Conservation (phyloP, 92 coral and sea anemone genomes). For the Actinernus sp. region DNA sequence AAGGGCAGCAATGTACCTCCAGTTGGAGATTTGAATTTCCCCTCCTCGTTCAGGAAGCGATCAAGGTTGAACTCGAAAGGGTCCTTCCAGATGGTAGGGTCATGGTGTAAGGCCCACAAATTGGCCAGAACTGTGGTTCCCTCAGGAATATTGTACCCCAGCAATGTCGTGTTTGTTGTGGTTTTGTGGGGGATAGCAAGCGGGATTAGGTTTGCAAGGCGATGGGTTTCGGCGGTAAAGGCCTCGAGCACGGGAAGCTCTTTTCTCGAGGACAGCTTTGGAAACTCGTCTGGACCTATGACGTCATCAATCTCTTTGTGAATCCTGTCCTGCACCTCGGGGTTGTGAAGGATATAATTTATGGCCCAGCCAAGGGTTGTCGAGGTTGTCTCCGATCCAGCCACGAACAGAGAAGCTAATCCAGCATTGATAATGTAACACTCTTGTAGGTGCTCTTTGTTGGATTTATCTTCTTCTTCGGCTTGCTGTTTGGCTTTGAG, state of each 20-base stretch:
- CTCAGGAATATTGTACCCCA: constrained; percentile 69
- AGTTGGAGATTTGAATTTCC: constrained; percentile 42
- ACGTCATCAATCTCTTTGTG: constrained; percentile 69
- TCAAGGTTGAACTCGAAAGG: constrained; percentile 65
- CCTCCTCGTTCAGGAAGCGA: constrained; percentile 60
- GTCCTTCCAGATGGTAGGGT: constrained; percentile 68
- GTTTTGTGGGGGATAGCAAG: constrained; percentile 69
- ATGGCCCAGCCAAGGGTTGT: constrained; percentile 79
- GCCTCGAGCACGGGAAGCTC: constrained; percentile 69
- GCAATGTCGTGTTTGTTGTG: constrained; percentile 44
- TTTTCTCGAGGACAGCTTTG: constrained; percentile 44
- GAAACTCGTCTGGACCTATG: constrained; percentile 61
- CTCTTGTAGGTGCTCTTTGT: constrained; percentile 18
- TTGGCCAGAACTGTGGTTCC: constrained; percentile 69
- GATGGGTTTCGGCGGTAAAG: constrained; percentile 66
- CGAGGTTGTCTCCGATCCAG: constrained; percentile 78
- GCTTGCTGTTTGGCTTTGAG: constrained; percentile 53
- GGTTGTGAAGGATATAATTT: constrained; percentile 60
- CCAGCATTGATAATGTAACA: constrained; percentile 19
- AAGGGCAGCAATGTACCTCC: constrained; percentile 71
- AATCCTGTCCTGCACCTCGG: constrained; percentile 67
- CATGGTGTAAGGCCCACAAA: constrained; percentile 73
- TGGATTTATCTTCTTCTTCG: constrained; percentile 37
- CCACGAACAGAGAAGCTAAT: constrained; percentile 51
- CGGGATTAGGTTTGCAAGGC: constrained; percentile 55